Evolutionary conservation across 2,888 invertebrate species (phyloP).

Genomic region (Geophilus truncorum): DNA sequence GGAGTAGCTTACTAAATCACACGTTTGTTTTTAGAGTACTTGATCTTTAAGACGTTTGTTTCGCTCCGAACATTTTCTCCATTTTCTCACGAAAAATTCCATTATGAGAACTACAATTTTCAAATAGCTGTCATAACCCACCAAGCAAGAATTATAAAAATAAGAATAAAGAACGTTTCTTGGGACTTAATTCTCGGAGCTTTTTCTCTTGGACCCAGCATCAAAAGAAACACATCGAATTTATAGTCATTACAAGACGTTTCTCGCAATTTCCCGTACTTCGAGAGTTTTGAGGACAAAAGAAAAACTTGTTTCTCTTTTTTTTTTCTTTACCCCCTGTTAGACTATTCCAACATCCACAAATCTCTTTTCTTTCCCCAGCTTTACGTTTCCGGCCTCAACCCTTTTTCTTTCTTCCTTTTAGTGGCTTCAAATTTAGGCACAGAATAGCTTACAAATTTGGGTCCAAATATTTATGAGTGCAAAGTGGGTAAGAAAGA

Average conservation of each 20-base stretch:
- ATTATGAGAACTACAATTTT: background rate
- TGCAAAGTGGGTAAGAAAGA: background rate
- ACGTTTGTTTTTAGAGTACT: background rate
- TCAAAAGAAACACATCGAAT: constrained; percentile 16
- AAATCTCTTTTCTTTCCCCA: constrained; percentile 6
- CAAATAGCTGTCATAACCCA: constrained; percentile 7
- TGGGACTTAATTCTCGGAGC: background rate
- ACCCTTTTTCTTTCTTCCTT: constrained; percentile 4
- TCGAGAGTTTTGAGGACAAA: constrained; percentile 9
- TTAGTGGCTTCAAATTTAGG: constrained; percentile 6
- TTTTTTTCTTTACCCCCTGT: background rate
- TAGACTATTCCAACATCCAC: constrained; percentile 12
- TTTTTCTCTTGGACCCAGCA: background rate
- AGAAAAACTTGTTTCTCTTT: constrained; percentile 10
- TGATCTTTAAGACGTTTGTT: background rate
- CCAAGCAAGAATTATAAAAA: background rate
- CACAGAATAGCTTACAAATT: constrained; percentile 18
- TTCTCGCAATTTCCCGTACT: constrained; percentile 10
- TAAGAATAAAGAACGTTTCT: background rate
- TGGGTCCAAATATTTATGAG: constrained; percentile 7
- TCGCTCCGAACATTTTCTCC: background rate
- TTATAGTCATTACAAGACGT: constrained; percentile 14
- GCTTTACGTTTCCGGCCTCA: background rate
- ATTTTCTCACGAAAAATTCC: background rate
- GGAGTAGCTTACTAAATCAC: too few relatives aligned